Base-by-base conservation (phyloP, 2,888 invertebrate genomes). In the Himalopsyche tibetana region DNA sequence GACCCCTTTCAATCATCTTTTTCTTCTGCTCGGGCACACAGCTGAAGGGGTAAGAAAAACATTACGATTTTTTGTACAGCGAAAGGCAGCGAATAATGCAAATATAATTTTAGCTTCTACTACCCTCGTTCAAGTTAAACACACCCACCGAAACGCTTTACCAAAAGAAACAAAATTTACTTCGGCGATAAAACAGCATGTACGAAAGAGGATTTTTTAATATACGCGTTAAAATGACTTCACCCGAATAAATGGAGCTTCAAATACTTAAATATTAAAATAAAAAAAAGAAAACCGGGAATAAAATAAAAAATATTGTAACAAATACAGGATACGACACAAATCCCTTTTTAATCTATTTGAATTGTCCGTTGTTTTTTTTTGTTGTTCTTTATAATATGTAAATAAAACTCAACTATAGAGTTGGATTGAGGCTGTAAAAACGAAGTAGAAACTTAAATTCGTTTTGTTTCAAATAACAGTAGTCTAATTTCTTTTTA, bases 121-220 rank as follows among this genome's bases (percentile, higher is more conserved):
- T 38, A 28, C 74, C 38, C 74, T 74, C 74, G 11, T 38, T 11
- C 36, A 74, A 63, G 63, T 63, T 11, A 74, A 74, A 36, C 74
- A 74, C 36, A 38, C 28, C 74, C 12, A 28, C 12, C 28, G 36
- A 74, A 74, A 74, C 74, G 36, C 74, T 38, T 74, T 38, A 74
- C 38, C 36, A 74, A 74, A 74, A 74, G 74, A 74, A 74, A 74
- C 74, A 74, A 74, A 74, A 74, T 38, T 74, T 74, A 74, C 74
- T 38, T 36, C 36, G 36, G 15, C 36, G 19, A 36, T 74, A 74
- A 74, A 74, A 11, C 36, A 74, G 38, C 9, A 2, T 36, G 69
- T 36, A 38, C n/a, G 38, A 36, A 12, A 36, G 15, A 74, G 74
- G 36, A 74, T 74, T 74, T 74, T 63, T 74, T 74, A 38, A 74